Evolutionary conservation across 2,797 vertebrate species (phyloP).

Genomic region (Enteromius mattozi): DNA sequence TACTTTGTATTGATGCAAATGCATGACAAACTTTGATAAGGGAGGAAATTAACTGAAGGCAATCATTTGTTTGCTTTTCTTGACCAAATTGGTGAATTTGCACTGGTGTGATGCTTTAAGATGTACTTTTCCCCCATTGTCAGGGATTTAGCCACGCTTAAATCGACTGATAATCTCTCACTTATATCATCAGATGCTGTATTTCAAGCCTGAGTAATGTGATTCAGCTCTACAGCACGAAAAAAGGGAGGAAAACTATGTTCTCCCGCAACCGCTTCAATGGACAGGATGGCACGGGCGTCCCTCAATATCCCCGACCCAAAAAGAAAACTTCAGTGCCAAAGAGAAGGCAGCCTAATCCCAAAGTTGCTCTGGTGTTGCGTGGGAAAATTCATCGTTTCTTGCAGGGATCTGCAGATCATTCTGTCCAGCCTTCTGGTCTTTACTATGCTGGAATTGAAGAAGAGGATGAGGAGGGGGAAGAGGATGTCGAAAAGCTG

Average conservation of each 20-base stretch:
- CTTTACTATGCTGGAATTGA: conserved; percentile 82
- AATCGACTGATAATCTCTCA: background rate
- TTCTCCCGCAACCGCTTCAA: conserved; percentile 86
- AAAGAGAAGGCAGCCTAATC: conserved; percentile 83
- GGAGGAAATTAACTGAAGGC: conserved; percentile 61
- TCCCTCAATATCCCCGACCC: conserved; percentile 75
- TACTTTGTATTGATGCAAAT: conserved; percentile 8
- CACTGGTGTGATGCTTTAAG: conserved; percentile 2
- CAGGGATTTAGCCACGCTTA: conserved; percentile 47
- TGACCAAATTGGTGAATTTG: background rate
- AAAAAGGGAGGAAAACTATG: conserved; percentile 70
- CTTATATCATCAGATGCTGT: conserved; percentile 12
- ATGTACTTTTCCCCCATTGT: conserved; percentile 63
- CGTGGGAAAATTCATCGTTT: conserved; percentile 89
- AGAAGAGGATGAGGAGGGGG: conserved; percentile 72
- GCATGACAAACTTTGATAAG: conserved; percentile 32
- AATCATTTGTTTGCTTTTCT: background rate
- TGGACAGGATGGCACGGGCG: conserved; percentile 80
- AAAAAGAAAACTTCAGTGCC: conserved; percentile 77
- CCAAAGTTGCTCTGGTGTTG: conserved; percentile 79
- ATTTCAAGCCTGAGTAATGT: conserved; percentile 46
- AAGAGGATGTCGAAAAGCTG: conserved; percentile 59
- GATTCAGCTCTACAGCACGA: conserved; percentile 19
- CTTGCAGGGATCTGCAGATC: conserved; percentile 84
- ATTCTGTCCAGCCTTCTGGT: conserved; percentile 76